Base-by-base conservation (phyloP, 2,888 invertebrate genomes). In the Microctonus hyperodae region DNA sequence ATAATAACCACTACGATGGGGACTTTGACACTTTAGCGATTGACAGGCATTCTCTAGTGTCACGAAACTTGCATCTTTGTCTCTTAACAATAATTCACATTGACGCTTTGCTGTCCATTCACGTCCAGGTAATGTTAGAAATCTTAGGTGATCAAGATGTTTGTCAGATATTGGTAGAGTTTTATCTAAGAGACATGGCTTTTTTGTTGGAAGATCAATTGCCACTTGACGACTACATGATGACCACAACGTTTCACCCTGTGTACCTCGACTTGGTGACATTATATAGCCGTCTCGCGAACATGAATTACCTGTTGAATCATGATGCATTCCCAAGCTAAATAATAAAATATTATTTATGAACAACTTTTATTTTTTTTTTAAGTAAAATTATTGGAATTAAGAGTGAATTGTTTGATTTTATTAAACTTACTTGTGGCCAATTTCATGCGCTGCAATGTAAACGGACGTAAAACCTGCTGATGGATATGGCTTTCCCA, bases 361-460 rank as follows among this genome's bases (percentile, higher is more conserved):
- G n/a, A n/a, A n/a, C n/a, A n/a, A n/a, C n/a, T n/a, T n/a, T n/a
- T n/a, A n/a, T n/a, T n/a, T n/a, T n/a, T n/a, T n/a, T n/a, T n/a
- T n/a, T n/a, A n/a, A n/a, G n/a, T n/a, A n/a, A n/a, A n/a, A n/a
- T n/a, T n/a, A n/a, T n/a, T n/a, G n/a, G n/a, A n/a, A n/a, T n/a
- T n/a, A n/a, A n/a, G n/a, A n/a, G n/a, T n/a, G n/a, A n/a, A n/a
- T n/a, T n/a, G n/a, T n/a, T n/a, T n/a, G n/a, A n/a, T n/a, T n/a
- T n/a, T n/a, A n/a, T n/a, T n/a, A n/a, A n/a, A n/a, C n/a, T 85
- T 87, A 93, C 92, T 92, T 93, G 84, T 92, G 93, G 70, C 93
- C 93, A 69, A 94, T 92, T 86, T 93, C 94, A 81, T 93, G 93
- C 0, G 93, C 93, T 70, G 92, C 88, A 78, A 93, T 91, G 83